Evolutionary conservation across 2,113 vertebrate species (phyloP), one percentile per base, ranked within the genome.

Genomic region (Gobio gobio): DNA sequence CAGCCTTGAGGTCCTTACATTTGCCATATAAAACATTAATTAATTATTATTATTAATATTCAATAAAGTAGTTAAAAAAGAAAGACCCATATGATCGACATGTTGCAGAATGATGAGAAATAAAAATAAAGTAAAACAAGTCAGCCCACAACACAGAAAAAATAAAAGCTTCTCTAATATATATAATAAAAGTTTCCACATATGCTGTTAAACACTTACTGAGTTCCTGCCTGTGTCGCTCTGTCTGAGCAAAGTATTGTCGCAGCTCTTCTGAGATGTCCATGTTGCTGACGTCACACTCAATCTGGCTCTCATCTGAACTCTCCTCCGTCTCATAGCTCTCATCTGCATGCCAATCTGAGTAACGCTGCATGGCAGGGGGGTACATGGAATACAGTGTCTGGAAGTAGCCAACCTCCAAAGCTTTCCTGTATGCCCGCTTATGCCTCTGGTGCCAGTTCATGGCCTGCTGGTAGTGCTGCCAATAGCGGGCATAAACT

Each of bases 241-340:
- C 98, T 0, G 97, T 98, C 88, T 98, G 92, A 9, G 95, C 96
- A 61, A 99, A 99, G 90, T 96, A 99, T 89, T 99, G 93, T 9
- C 98, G 96, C 14, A 99, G 96, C 88, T 99, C 98, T 20, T 99
- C 95, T 0, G 96, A 98, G 93, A 99, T 99, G 86, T 97, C 97
- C 97, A 99, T 98, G 91, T 97, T 96, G 92, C 94, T 98, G 88
- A 98, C 88, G 20, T 99, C 96, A 13, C 94, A 99, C 54, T 97
- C 97, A 14, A 98, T 93, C 86, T 95, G 92, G 1, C 91, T 88
- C 24, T 92, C 92, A n/a, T 93, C 93, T 0, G 91, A 93, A 86
- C 92, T 86, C 89, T 88, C 90, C 85, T 88, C 85, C 6, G 90
- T 94, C 5, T 89, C 90, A 0, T 82, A 10, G 0, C 40, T 79